Base-by-base conservation (phyloP, 2,797 vertebrate species). In the Siniperca scherzeri region DNA sequence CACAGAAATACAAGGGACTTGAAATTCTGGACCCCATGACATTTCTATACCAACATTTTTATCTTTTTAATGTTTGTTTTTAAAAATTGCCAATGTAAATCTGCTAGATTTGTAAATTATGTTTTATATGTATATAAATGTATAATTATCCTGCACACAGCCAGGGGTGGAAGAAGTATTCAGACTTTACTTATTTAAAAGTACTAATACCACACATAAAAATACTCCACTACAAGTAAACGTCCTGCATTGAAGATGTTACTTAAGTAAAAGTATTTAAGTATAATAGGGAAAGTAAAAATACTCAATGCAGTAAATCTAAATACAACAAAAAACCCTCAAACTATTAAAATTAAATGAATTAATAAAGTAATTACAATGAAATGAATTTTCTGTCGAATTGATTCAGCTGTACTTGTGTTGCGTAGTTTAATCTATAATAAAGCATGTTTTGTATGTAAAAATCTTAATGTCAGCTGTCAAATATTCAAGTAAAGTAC, bases 1-100 rank as follows among this genome's bases (percentile, higher is more conserved):
- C 53, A 67, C 52, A 80, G 46, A 87, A 53, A 25, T 38, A 60
- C 69, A 64, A 50, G 33, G 73, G 65, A n/a, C 61, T 72, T 55
- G 42, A 38, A 75, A 22, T 55, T 70, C 16, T 59, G 61, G n/a
- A 59, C 33, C 5, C n/a, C 4, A 11, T 66, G 13, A 53, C 48
- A 67, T 57, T 73, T 27, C 40, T 38, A 16, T 19, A 27, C 5
- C n/a, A 25, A 56, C 22, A 60, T 17, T 0, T 46, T 44, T 44
- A 44, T 3, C 13, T 48, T 22, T 27, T 67, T 42, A 11, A 66
- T 46, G 22, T 60, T 75, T 74, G 38, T 38, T 38, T 27, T 44
- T 21, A 4, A 22, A 55, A 60, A 62, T 27, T 46, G 70, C n/a
- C 53, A 74, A 68, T 67, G 3, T 27, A 11, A 22, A 74, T 73